Conservation (phyloP, 2,888 invertebrate species). For the Polyommatus icarus region DNA sequence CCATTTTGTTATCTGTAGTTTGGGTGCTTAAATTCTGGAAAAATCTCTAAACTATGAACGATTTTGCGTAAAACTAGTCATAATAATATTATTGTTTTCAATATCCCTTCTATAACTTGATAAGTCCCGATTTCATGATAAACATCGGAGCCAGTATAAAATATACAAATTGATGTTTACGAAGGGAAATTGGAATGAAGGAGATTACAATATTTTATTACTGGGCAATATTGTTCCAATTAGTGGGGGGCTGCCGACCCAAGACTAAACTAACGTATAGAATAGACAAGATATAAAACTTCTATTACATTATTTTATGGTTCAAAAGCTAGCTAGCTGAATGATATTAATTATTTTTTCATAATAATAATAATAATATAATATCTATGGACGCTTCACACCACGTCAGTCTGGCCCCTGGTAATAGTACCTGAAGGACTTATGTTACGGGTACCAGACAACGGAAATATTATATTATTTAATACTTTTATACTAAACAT, state of each 20-base stretch:
- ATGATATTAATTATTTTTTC: no score
- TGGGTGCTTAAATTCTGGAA: no score
- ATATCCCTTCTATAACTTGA: background rate
- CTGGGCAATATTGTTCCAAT: conserved; percentile 31
- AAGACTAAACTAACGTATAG: conserved; percentile 16
- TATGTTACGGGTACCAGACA: no score
- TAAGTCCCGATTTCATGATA: background rate
- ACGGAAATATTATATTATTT: no score
- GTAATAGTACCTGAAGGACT: no score
- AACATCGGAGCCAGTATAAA: conserved; percentile 24
- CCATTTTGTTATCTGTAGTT: no score
- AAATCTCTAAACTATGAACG: no score
- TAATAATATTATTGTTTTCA: background rate
- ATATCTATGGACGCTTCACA: no score
- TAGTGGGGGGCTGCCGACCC: conserved; percentile 42
- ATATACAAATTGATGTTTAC: conserved; percentile 23
- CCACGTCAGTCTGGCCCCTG: no score
- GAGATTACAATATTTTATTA: conserved; percentile 33
- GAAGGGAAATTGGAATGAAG: conserved; percentile 24
- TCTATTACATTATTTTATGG: background rate
- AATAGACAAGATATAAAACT: background rate
- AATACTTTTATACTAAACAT: no score
- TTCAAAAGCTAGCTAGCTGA: no score
- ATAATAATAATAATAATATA: no score
- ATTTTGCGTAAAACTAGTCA: background rate